These are phyloP conservation scores for Acanthis flammea DNA, from an alignment of 2,797 vertebrate species.

Conservation along the genomic window DNA sequence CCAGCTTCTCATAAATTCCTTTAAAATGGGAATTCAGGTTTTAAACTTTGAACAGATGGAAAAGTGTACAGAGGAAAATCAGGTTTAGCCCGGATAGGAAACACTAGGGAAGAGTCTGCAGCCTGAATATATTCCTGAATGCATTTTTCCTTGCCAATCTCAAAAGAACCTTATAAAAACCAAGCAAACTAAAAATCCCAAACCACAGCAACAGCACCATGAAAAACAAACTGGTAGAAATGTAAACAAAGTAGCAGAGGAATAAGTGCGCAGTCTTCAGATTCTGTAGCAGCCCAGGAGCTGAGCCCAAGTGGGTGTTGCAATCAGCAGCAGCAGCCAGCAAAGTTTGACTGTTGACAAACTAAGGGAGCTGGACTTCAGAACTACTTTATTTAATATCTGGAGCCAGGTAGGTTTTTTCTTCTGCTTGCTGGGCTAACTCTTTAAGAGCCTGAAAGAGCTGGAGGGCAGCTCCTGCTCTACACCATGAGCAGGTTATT, in stretches of 20 bases:
- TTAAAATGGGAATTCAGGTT: not conserved
- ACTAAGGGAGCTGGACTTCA: not conserved
- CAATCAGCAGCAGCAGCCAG: not conserved
- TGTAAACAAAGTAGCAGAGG: not conserved
- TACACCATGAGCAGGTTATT: rapidly evolving
- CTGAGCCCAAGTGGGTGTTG: not conserved
- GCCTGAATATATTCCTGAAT: not conserved
- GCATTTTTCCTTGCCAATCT: not conserved
- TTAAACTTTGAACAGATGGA: not conserved
- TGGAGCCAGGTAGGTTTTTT: not conserved
- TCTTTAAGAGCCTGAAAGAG: not conserved
- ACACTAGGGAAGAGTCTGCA: not conserved
- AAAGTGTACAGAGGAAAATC: not conserved
- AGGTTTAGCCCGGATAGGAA: not conserved
- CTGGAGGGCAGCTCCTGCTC: too few species aligned
- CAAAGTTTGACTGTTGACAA: not conserved
- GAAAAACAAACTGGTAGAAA: not conserved
- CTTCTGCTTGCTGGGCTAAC: not conserved
- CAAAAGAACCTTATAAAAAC: not conserved
- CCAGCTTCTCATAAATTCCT: not conserved
- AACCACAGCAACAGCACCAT: not conserved
- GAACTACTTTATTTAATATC: not conserved
- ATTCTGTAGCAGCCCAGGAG: not conserved
- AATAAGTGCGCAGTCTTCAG: not conserved
- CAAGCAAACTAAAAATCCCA: not conserved